Base-by-base conservation (phyloP, 2,888 invertebrate genomes). In the Masnerella sp. region DNA sequence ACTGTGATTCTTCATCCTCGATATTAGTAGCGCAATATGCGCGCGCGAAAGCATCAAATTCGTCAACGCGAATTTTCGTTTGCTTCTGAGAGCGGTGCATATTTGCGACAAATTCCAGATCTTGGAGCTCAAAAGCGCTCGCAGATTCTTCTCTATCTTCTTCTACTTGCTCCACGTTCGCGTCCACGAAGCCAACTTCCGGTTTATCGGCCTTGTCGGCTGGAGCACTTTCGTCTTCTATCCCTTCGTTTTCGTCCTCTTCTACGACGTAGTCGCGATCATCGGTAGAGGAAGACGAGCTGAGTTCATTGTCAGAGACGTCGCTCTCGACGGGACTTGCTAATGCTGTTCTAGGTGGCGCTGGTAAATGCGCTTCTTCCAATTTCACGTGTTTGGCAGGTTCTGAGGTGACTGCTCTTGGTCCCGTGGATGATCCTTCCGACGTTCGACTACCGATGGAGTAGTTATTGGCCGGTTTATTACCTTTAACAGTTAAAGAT, bases 361-460 rank as follows among this genome's bases (percentile, higher is more conserved):
- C 85, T 86, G 87, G 74, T 83, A 86, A 64, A 87, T 87, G 86
- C 85, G 87, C 85, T 87, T 87, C 87, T 87, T 87, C 87, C 87
- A 87, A 84, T 87, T 87, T 87, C 87, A 87, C 84, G 86, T 86
- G 80, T 82, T 85, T 83, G 82, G 79, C 65, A 82, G 81, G 75
- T 54, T 82, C 73, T 75, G 80, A 5, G 43, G 42, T 28, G 65
- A 34, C 28, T 65, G 64, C 11, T 67, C 71, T 69, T 38, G 51
- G 32, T 69, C 70, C 69, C 54, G 43, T 51, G 62, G 51, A 8
- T 59, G 34, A 15, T 74, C 72, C 65, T 69, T 74, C 59, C 58
- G 69, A 20, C 71, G 76, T 61, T 71, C 65, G 72, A 76, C 77
- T 28, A 74, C 64, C 2, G 32, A 76, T 49, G 78, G 68, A 47